Base-by-base conservation (phyloP, 2,888 invertebrate genomes). In the Auanema sp. region DNA sequence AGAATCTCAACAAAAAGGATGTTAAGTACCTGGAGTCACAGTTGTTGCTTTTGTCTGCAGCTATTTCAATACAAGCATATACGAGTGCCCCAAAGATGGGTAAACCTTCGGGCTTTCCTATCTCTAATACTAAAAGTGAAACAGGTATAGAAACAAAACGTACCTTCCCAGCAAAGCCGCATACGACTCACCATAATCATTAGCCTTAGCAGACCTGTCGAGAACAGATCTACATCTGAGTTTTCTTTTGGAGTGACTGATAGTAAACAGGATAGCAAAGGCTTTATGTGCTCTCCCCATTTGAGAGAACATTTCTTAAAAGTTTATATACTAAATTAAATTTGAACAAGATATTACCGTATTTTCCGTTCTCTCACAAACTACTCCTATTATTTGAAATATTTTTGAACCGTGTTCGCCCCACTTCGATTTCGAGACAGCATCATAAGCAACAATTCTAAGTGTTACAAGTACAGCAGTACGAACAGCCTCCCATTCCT, bases 281-380 rank as follows among this genome's bases (percentile, higher is more conserved):
- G 57, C n/a, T 51, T 49, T 10, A 49, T 25, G 43, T 62, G 62
- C 33, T 56, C 51, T 21, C 12, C n/a, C 62, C 62, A 62, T 57
- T 52, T 52, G 12, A 62, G 40, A 23, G 56, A 62, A 4, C 43
- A 18, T 57, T 62, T n/a, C 12, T 47, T 6, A 54, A 11, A 10
- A 51, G n/a, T n/a, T n/a, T n/a, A n/a, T n/a, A n/a, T 49, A 50
- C 3, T 1, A 47, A 41, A 53, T 33, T 42, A 21, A 52, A 52
- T 43, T n/a, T 43, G 12, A n/a, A 43, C 43, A 43, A 43, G n/a
- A 21, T 8, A 16, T 5, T 43, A 61, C 55, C 55, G 47, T 16
- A 14, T 47, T n/a, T 33, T 44, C 25, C 10, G 11, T n/a, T 1
- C 8, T 1, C 23, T 18, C 41, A 42, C 54, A 61, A 0, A 55